phyloP scores from a whole-genome alignment of 2,113 vertebrate genomes.

The Plectropomus leopardus region DNA sequence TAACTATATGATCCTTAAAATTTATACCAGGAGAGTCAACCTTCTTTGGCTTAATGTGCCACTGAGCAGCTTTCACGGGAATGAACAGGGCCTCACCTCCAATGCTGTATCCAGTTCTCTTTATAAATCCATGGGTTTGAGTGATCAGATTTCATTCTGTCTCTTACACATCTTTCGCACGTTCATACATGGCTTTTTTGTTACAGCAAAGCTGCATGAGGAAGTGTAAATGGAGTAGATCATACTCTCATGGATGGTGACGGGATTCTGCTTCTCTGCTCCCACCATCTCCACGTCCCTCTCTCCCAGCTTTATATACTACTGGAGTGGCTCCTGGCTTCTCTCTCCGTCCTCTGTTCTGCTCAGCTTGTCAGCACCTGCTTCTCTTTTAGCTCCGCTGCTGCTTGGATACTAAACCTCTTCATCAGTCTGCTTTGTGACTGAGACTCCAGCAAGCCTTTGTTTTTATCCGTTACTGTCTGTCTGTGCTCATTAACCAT shows the following conservation, averaged over 20 bases:
- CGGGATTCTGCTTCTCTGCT: background rate
- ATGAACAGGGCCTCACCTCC: no score
- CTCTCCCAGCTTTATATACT: background rate
- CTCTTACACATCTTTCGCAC: no score
- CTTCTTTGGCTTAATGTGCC: no score
- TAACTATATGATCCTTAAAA: no score
- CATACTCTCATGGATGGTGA: no score
- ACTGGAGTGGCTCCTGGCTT: constrained; percentile 11
- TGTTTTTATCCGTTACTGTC: constrained; percentile 34
- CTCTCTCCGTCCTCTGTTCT: background rate
- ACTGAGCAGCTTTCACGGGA: no score
- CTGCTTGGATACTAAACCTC: constrained; percentile 64
- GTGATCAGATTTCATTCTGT: no score
- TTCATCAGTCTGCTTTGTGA: constrained; percentile 63
- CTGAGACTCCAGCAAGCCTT: constrained; percentile 45
- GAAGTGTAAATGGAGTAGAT: background rate
- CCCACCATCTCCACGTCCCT: background rate
- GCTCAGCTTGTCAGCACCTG: constrained; percentile 49
- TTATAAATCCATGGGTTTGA: no score
- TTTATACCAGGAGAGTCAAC: no score
- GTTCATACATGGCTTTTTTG: background rate
- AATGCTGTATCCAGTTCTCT: no score
- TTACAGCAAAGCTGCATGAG: background rate
- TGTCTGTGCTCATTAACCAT: constrained; percentile 44
- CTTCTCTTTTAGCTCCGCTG: constrained; percentile 41